phyloP scores from a whole-genome alignment of 2,888 invertebrate species.

The Xestia rhomboidea region DNA sequence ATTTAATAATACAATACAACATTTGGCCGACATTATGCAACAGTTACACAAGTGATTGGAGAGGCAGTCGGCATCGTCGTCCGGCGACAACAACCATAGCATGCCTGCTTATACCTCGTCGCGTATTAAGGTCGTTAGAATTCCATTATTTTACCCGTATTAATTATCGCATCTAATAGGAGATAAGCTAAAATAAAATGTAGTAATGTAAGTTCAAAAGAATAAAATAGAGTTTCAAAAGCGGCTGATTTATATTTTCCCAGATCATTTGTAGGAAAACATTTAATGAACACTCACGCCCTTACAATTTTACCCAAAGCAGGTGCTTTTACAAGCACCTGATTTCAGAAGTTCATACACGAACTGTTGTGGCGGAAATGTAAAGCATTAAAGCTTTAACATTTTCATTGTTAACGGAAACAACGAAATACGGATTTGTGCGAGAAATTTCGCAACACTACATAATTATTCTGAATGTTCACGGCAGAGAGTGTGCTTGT shows the following conservation, averaged over 20 bases:
- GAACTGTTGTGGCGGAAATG: slow-evolving; percentile 3
- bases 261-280: neutral
- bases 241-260: neutral
- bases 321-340: neutral
- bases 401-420: slow-evolving; percentile 13
- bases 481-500: slow-evolving; percentile 38
- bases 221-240: neutral
- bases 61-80: slow-evolving; percentile 12
- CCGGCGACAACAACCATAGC: slow-evolving; percentile 1
- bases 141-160: neutral
- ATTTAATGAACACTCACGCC: neutral
- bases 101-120: neutral
- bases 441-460: slow-evolving; percentile 49
- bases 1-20: slow-evolving; percentile 74
- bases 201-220: too few relatives aligned
- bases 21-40: slow-evolving; percentile 73
- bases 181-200: slow-evolving; percentile 5
- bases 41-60: slow-evolving; percentile 68
- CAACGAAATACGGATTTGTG: slow-evolving; percentile 29
- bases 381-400: slow-evolving; percentile 18
- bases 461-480: slow-evolving; percentile 28
- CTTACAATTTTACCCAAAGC: slow-evolving; percentile 4
- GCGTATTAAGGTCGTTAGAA: slow-evolving; percentile 12
- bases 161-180: neutral
- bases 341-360: slow-evolving; percentile 5